A percentile compares a stretch with the other conserved stretches of the same genome.
These are phyloP conservation scores for Physeter macrocephalus DNA, from an alignment of 2,113 vertebrate species.

Conservation along the genomic window DNA sequence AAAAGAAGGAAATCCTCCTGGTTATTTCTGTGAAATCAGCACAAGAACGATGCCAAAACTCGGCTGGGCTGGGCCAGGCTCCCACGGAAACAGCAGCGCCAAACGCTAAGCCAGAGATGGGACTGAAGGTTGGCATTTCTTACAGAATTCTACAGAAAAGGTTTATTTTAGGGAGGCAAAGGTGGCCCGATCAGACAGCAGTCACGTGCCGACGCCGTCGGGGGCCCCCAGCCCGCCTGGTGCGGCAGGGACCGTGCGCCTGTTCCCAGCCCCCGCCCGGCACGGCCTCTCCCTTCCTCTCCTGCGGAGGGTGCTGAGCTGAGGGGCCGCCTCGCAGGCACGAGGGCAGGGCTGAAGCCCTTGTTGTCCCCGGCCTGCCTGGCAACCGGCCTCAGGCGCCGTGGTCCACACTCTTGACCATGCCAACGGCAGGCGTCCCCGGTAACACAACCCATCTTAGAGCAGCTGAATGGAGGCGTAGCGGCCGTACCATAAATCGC, in stretches of 20 bases:
- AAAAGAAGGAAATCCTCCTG: not conserved
- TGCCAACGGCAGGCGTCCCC: not conserved
- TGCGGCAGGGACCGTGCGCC: not conserved
- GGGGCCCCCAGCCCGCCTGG: not conserved
- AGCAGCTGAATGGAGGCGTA: not conserved
- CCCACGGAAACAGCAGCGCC: rapidly evolving
- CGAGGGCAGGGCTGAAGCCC: not conserved
- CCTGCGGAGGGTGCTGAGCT: too few relatives aligned
- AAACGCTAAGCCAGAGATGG: rapidly evolving
- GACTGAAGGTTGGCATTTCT: not conserved
- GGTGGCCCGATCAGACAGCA: rapidly evolving
- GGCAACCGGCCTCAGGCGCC: rapidly evolving
- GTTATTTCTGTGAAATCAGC: slow-evolving; percentile 10
- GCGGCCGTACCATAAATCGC: rapidly evolving
- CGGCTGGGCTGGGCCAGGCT: rapidly evolving
- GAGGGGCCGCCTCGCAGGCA: not conserved
- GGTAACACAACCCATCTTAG: rapidly evolving
- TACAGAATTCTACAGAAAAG: not conserved
- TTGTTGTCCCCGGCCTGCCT: rapidly evolving
- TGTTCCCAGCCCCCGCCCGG: not conserved
- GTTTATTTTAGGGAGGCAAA: not conserved
- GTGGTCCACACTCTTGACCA: rapidly evolving
- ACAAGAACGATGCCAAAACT: not conserved
- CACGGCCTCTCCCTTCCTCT: too few relatives aligned
- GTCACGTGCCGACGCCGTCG: rapidly evolving